These are phyloP conservation scores for Turritopsis rubra DNA, from an alignment of 30 jellyfish, hydroid and myxozoan species.

Conservation along the genomic window DNA sequence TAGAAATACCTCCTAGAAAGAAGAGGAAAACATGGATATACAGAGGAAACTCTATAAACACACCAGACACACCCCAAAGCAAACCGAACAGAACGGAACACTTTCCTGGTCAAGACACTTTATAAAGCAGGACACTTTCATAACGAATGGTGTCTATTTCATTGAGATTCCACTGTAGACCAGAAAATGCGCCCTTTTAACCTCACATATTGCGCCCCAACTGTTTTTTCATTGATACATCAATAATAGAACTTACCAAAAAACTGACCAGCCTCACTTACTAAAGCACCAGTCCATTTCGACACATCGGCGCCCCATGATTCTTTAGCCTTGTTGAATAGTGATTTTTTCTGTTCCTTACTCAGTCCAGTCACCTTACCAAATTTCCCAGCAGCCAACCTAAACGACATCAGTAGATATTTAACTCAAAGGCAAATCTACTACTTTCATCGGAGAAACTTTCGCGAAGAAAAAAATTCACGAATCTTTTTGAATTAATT, in stretches of 20 bases:
- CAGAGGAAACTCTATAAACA: too few relatives aligned
- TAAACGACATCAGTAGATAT: too few relatives aligned
- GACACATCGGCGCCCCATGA: conserved; percentile 64
- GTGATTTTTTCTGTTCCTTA: conserved; percentile 40
- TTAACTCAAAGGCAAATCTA: too few relatives aligned
- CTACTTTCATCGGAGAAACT: too few relatives aligned
- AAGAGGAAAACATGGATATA: background rate
- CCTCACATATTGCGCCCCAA: too few relatives aligned
- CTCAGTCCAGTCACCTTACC: conserved; percentile 52
- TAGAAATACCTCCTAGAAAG: conserved; percentile 44
- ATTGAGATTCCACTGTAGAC: background rate
- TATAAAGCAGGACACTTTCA: background rate
- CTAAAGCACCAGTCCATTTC: conserved; percentile 53
- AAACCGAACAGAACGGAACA: background rate
- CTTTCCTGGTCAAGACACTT: background rate
- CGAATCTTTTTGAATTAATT: too few relatives aligned
- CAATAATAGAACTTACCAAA: too few relatives aligned
- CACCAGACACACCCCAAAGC: background rate
- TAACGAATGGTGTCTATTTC: background rate
- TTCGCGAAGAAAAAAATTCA: too few relatives aligned
- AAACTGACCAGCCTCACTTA: conserved; percentile 65
- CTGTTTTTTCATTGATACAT: too few relatives aligned
- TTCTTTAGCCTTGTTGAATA: conserved; percentile 56
- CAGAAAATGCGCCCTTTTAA: background rate
- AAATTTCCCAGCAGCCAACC: conserved; percentile 59